Percentiles rank a stretch among this genome's conserved stretches.
Conservation (phyloP, 2,113 vertebrate genomes). For the Aptenodytes forsteri region DNA sequence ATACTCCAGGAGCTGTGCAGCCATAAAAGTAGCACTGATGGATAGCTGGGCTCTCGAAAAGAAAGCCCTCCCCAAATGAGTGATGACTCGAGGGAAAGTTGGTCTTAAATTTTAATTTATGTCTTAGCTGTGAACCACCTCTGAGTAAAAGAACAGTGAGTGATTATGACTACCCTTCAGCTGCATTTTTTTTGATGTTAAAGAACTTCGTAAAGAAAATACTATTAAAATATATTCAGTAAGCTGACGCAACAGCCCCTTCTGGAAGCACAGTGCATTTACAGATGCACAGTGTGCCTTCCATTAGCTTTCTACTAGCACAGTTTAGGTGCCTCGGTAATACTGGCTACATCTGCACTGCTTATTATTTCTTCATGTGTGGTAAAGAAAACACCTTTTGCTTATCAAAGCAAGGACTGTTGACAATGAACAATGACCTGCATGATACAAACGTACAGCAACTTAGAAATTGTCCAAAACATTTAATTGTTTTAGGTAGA, state of each 20-base stretch:
- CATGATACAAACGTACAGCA: background rate
- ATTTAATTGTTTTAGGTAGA: background rate
- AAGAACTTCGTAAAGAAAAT: background rate
- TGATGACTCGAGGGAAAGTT: background rate
- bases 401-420: background rate
- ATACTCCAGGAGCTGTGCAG: background rate
- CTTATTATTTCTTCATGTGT: background rate
- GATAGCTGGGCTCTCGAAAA: background rate
- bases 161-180: background rate
- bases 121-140: background rate
- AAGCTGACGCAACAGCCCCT: background rate
- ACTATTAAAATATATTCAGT: background rate
- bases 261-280: background rate
- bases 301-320: background rate
- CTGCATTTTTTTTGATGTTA: background rate
- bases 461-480: background rate
- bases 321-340: background rate
- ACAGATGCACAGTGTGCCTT: background rate
- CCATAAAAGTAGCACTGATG: background rate
- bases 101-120: slow-evolving; percentile 14
- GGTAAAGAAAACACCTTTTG: background rate
- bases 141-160: background rate
- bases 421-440: background rate
- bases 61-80: background rate
- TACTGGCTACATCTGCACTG: background rate